phyloP scores from a whole-genome alignment of 2,113 vertebrate species.

The Ia io region DNA sequence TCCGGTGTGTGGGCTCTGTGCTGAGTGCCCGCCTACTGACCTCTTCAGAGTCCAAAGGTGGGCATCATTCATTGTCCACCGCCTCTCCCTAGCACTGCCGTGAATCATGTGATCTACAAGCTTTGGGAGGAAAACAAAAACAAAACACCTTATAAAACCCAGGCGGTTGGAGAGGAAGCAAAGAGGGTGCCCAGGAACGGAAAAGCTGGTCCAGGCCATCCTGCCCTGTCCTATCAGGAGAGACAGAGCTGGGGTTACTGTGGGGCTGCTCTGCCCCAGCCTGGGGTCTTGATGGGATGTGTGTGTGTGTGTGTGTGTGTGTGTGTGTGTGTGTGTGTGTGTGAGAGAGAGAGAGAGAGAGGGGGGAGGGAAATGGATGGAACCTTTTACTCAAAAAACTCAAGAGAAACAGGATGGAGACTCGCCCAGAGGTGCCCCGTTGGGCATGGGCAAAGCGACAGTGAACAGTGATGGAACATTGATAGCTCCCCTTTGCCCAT shows the following conservation, averaged over 20 bases:
- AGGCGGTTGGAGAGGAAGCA: not conserved
- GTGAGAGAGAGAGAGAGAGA: not conserved
- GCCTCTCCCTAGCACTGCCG: not conserved
- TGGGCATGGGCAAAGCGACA: not conserved
- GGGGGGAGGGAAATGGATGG: not conserved
- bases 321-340: not conserved
- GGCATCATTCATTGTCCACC: not conserved
- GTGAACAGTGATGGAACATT: not conserved
- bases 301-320: not conserved
- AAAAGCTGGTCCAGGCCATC: not conserved
- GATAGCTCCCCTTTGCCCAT: not conserved
- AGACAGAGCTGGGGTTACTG: not conserved
- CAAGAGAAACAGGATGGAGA: not conserved
- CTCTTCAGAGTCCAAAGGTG: not conserved
- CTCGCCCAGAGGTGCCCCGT: fast-evolving
- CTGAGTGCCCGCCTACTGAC: not conserved
- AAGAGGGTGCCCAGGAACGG: not conserved
- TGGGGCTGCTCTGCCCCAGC: not conserved
- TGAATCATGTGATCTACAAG: not conserved
- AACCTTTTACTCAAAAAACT: not conserved
- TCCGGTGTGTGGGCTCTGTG: not conserved
- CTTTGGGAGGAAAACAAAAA: not conserved
- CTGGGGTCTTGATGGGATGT: not conserved
- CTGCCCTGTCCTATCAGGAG: not conserved
- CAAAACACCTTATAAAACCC: not conserved